Evolutionary conservation across 2,888 invertebrate species (phyloP).

Genomic region (Dilophus febrilis): DNA sequence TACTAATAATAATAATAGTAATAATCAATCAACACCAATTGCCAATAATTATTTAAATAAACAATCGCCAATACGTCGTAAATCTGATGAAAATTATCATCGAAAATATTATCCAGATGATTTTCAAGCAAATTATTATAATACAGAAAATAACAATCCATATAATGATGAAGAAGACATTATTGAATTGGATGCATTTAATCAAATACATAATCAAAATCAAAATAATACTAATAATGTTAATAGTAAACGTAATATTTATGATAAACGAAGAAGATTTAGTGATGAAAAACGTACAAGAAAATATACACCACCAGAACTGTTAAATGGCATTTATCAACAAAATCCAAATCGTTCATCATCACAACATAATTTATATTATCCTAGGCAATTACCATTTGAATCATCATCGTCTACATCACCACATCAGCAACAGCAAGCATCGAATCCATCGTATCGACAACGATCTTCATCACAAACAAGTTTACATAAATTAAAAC

Average conservation of each 20-base stretch:
- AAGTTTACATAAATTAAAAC: slow-evolving; percentile 44
- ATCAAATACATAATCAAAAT: too few relatives aligned
- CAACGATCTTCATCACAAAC: slow-evolving; percentile 44
- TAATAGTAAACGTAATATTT: not conserved
- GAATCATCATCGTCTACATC: slow-evolving; percentile 12
- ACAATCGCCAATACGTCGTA: too few relatives aligned
- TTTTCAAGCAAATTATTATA: slow-evolving; percentile 3
- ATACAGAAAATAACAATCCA: slow-evolving; percentile 4
- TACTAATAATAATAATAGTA: too few relatives aligned
- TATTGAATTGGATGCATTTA: too few relatives aligned
- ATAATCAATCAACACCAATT: too few relatives aligned
- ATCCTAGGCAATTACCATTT: slow-evolving; percentile 19
- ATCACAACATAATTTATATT: slow-evolving; percentile 43
- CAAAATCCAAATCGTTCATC: slow-evolving; percentile 37
- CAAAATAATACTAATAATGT: too few relatives aligned
- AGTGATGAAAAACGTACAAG: slow-evolving; percentile 25
- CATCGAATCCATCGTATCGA: slow-evolving; percentile 35
- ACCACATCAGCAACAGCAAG: slow-evolving; percentile 18
- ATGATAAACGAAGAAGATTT: slow-evolving; percentile 22
- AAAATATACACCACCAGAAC: slow-evolving; percentile 31
- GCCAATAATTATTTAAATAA: not conserved
- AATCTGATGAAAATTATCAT: too few relatives aligned
- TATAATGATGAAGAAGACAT: too few relatives aligned
- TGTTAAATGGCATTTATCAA: slow-evolving; percentile 30
- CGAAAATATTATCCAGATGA: slow-evolving; percentile 13